Percentiles rank a stretch among this genome's conserved stretches.
Evolutionary conservation across 1,140 invertebrate species (phyloP).

Genomic region (Pachyrhynchus sulphureomaculatus): DNA sequence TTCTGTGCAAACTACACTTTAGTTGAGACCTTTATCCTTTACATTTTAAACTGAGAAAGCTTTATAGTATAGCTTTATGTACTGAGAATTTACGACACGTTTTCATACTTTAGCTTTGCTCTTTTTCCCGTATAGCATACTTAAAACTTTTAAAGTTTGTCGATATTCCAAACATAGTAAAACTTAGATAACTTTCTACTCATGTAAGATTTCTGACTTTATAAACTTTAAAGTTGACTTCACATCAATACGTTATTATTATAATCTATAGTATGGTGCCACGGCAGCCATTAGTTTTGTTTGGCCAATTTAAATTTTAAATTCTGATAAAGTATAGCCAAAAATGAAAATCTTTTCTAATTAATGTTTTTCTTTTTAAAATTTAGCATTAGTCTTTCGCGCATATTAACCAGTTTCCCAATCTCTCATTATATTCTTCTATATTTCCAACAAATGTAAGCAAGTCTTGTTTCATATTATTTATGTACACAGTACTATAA

Average conservation of each 20-base stretch:
- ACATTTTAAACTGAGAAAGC: constrained; percentile 3
- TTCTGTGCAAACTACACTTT: background rate
- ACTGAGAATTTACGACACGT: constrained; percentile 21
- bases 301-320: no score
- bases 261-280: no score
- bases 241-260: background rate
- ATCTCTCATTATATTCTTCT: no score
- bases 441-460: no score
- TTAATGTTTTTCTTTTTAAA: no score
- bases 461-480: no score
- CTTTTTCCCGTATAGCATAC: constrained; percentile 16
- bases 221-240: background rate
- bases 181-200: constrained; percentile 4
- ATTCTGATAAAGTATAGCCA: no score
- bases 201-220: background rate
- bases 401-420: no score
- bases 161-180: constrained; percentile 15
- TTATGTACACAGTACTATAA: no score
- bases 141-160: constrained; percentile 15
- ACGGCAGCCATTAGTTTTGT: no score
- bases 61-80: constrained; percentile 5
- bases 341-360: no score
- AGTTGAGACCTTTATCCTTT: background rate
- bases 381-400: no score
- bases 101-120: constrained; percentile 18